Percentiles rank a stretch among this genome's conserved stretches.
Evolutionary conservation across 2,113 vertebrate genomes (phyloP).

Genomic region (Lucifuga dentata): DNA sequence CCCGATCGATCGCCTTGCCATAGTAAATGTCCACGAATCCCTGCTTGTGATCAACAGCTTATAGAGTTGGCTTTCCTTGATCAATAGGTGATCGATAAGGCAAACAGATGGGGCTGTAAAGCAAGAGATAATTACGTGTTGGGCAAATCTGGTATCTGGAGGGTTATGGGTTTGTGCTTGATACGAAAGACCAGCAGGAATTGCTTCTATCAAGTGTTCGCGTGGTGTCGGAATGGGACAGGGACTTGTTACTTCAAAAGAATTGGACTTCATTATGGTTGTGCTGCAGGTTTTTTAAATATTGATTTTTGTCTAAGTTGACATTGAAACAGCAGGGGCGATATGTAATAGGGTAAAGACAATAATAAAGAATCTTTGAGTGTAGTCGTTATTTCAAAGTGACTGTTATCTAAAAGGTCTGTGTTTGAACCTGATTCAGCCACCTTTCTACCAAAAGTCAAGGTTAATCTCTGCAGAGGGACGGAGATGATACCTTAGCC

Average conservation of each 20-base stretch:
- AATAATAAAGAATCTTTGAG: no score
- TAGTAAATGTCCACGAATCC: constrained; percentile 45
- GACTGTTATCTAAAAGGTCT: no score
- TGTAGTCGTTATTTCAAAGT: no score
- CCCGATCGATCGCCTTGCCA: constrained; percentile 25
- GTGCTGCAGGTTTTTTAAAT: background rate
- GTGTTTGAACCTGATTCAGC: background rate
- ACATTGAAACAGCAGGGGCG: no score
- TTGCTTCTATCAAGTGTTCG: background rate
- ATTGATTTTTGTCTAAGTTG: no score
- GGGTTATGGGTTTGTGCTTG: background rate
- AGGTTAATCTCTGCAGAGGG: constrained; percentile 9
- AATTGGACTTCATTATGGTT: no score
- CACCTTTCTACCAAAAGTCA: background rate
- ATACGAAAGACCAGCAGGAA: background rate
- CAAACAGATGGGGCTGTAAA: constrained; percentile 44
- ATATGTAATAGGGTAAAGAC: no score
- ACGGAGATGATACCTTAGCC: background rate
- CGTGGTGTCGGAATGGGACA: background rate
- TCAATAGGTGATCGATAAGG: constrained; percentile 48
- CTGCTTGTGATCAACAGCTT: constrained; percentile 51
- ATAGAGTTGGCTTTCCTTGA: constrained; percentile 27
- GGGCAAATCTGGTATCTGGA: background rate
- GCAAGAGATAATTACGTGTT: constrained; percentile 24
- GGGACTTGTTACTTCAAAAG: background rate